phyloP scores from a whole-genome alignment of 2,888 invertebrate genomes.

The Yponomeuta cagnagella region DNA sequence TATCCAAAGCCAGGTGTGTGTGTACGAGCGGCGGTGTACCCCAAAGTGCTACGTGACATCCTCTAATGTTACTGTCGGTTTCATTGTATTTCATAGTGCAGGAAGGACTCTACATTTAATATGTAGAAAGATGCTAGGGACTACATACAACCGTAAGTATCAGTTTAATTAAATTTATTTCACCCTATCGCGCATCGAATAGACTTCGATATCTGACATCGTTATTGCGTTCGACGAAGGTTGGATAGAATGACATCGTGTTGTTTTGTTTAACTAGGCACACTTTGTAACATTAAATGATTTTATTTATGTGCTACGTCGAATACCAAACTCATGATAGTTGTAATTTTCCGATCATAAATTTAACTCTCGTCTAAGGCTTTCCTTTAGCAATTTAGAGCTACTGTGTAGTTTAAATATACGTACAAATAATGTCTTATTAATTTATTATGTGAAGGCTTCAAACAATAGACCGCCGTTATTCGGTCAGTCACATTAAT shows the following conservation, averaged over 20 bases:
- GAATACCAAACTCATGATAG: neutral
- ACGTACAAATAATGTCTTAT: neutral
- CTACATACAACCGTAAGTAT: neutral
- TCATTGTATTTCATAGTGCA: neutral
- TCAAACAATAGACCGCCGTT: conserved; percentile 31
- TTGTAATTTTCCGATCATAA: neutral
- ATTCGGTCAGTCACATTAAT: conserved; percentile 46
- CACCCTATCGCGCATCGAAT: neutral
- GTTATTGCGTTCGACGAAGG: neutral
- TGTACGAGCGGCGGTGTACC: conserved; percentile 6
- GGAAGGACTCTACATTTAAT: neutral
- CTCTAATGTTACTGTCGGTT: conserved; percentile 34
- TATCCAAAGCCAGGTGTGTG: conserved; percentile 9
- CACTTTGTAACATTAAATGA: neutral
- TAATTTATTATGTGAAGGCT: conserved; percentile 19
- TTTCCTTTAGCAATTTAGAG: neutral
- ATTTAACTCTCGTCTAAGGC: neutral
- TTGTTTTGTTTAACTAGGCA: neutral
- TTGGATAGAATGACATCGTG: neutral
- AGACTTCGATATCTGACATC: neutral
- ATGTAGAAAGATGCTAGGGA: neutral
- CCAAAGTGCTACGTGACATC: conserved; percentile 45
- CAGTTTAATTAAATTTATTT: neutral
- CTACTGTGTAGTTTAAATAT: neutral
- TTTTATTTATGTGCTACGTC: neutral